Evolutionary conservation across 2,888 invertebrate genomes (phyloP).

Genomic region (Caenorhabditis afra): DNA sequence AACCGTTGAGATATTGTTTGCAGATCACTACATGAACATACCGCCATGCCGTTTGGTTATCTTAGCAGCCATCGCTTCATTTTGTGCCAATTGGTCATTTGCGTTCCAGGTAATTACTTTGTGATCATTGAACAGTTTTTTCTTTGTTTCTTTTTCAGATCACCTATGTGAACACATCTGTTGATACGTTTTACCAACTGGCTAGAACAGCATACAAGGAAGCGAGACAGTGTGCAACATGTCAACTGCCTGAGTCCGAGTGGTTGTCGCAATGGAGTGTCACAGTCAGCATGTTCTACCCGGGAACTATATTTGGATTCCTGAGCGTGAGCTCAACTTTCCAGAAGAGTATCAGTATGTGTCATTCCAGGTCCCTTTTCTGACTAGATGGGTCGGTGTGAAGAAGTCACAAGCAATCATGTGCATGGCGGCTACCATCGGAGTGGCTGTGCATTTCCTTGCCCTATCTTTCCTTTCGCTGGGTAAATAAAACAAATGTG

Average conservation of each 20-base stretch:
- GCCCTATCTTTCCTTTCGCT: constrained; percentile 55
- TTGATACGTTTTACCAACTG: constrained; percentile 71
- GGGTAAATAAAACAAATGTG: constrained; percentile 29
- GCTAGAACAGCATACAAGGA: constrained; percentile 63
- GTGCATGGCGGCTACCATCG: constrained; percentile 72
- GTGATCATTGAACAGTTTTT: constrained; percentile 16
- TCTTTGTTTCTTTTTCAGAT: constrained; percentile 67
- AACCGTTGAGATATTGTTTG: no score
- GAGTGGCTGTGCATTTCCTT: constrained; percentile 71
- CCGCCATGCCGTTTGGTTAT: constrained; percentile 70
- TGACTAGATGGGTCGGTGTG: constrained; percentile 73
- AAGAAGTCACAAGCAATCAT: constrained; percentile 70
- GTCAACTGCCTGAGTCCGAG: constrained; percentile 57
- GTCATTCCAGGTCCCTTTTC: constrained; percentile 71
- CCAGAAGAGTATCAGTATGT: no score
- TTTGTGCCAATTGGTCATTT: constrained; percentile 80
- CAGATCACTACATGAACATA: constrained; percentile 54
- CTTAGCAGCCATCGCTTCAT: constrained; percentile 74
- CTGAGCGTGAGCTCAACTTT: constrained; percentile 49
- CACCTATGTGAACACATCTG: constrained; percentile 80
- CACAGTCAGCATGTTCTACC: constrained; percentile 76
- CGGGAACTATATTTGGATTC: constrained; percentile 78
- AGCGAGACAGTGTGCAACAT: constrained; percentile 41
- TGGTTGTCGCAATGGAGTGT: constrained; percentile 76
- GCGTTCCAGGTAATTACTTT: constrained; percentile 75